These are phyloP conservation scores for Masticophis lateralis DNA, from an alignment of 2,797 vertebrate genomes.

Conservation along the genomic window DNA sequence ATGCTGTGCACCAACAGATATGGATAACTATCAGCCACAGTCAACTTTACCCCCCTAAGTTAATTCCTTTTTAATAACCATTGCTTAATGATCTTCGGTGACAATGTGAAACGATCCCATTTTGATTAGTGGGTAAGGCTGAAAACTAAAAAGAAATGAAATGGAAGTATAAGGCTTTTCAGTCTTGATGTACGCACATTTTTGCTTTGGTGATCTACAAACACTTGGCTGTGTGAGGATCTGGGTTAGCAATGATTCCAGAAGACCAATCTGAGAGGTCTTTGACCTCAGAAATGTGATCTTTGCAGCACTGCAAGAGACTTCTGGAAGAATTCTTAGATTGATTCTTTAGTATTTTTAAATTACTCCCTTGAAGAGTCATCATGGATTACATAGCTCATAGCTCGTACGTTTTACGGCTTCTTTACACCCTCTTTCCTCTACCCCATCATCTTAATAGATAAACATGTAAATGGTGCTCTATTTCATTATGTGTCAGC, in stretches of 20 bases:
- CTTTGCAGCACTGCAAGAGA: not conserved
- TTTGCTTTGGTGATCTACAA: not conserved
- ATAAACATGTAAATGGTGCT: not conserved
- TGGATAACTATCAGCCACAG: conserved; percentile 14
- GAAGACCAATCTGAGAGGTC: not conserved
- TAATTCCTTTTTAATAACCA: not conserved
- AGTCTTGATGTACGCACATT: not conserved
- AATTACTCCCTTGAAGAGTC: not conserved
- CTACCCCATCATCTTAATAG: not conserved
- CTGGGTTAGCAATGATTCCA: not conserved
- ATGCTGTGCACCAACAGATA: not conserved
- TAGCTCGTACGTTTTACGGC: not conserved
- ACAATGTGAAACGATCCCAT: not conserved
- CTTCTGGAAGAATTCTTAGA: not conserved
- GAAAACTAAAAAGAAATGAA: not conserved
- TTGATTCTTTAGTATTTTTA: not conserved
- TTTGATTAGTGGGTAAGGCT: conserved; percentile 8
- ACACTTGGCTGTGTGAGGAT: not conserved
- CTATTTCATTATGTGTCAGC: not conserved
- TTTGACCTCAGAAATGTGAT: not conserved
- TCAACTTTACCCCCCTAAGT: conserved; percentile 15
- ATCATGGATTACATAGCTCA: not conserved
- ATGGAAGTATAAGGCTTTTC: not conserved
- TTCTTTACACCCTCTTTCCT: not conserved
- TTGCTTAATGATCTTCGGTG: not conserved